phyloP scores from a whole-genome alignment of 2,797 vertebrate species.

The Phataginus tetradactyla region DNA sequence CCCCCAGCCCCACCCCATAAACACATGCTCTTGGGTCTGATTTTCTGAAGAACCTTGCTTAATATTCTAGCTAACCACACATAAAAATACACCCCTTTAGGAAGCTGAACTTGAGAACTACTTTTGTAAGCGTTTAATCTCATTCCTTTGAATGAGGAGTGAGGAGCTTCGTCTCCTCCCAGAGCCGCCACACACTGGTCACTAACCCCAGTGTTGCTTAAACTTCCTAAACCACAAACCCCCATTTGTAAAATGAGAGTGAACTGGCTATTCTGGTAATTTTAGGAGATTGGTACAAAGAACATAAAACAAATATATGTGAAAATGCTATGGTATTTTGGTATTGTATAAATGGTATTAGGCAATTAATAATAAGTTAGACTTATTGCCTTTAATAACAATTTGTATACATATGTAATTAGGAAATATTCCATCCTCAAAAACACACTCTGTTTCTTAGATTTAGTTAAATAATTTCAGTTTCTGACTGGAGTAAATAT shows the following conservation, averaged over 20 bases:
- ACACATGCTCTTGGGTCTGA: not conserved
- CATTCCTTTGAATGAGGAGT: not conserved
- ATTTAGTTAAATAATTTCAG: not conserved
- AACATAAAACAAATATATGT: not conserved
- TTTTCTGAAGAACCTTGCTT: not conserved
- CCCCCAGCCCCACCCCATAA: no score
- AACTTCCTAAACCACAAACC: not conserved
- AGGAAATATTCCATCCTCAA: not conserved
- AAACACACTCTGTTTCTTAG: not conserved
- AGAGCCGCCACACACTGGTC: not conserved
- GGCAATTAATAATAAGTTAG: not conserved
- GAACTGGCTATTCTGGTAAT: not conserved
- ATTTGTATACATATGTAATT: not conserved
- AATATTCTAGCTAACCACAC: not conserved
- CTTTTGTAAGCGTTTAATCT: not conserved
- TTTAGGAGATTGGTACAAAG: not conserved
- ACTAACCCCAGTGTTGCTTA: not conserved
- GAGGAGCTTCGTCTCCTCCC: not conserved
- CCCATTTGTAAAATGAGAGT: not conserved
- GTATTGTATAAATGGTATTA: no score
- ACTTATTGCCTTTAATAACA: not conserved
- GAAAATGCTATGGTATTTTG: not conserved
- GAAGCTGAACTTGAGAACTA: not conserved
- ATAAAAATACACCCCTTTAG: not conserved
- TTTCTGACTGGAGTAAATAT: not conserved